Base-by-base conservation (phyloP, 92 coral and sea anemone species). In the Palythoa grandiflora region DNA sequence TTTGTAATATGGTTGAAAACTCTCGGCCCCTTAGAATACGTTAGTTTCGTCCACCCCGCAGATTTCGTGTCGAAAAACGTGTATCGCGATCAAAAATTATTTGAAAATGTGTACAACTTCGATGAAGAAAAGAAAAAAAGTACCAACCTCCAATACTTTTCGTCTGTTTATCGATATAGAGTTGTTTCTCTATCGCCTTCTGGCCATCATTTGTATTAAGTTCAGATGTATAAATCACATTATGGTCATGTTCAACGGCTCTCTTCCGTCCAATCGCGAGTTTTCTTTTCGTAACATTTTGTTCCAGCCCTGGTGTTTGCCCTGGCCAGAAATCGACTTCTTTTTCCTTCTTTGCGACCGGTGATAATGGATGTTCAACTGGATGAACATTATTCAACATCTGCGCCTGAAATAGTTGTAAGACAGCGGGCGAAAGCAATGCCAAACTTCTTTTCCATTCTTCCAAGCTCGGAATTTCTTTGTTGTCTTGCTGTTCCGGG, bases 401-500 rank as follows among this genome's bases (percentile, higher is more conserved):
- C 28, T 52, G 72, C 7, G 68, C 1, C 2, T 59, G 84, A 59
- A 12, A 28, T 1, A 20, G 47, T 8, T 70, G 44, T 3, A 17
- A 17, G 1, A 17, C 35, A 65, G 36, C 28, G 13, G 63, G 39
- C 39, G 44, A 2, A 55, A 35, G 2, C 44, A 81, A 12, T 13
- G 86, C 48, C 12, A 81, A 13, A 21, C 75, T 59, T 50, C 47
- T 65, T 60, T 9, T 81, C 63, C 63, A 81, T 63, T 65, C 86
- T 15, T 66, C 61, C 6, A 44, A 4, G 75, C 57, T 81, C 7
- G 86, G 21, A 12, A 19, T 51, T 3, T 81, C 75, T 35, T 65
- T 81, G 1, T 60, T 51, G 65, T 81, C 75, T 11, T 81, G 86
- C 17, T 81, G 86, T 36, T 81, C 86, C 1, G 86, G 86, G 66